A percentile compares a stretch with the other conserved stretches of the same genome.
Evolutionary conservation across 2,113 vertebrate species (phyloP).

Genomic region (Cynoglossus semilaevis): DNA sequence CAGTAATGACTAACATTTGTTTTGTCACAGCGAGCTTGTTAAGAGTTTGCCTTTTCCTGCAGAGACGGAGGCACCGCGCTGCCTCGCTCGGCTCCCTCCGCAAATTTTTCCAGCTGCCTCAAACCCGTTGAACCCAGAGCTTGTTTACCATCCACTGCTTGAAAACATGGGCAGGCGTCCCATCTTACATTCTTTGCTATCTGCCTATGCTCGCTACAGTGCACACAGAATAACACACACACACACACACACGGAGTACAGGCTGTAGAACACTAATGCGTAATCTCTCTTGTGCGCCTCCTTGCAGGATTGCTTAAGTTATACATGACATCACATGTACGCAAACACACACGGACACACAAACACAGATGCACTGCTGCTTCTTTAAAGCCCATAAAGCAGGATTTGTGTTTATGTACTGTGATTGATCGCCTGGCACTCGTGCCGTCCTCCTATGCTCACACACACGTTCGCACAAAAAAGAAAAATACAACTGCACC

Average conservation of each 20-base stretch:
- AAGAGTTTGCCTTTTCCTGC: conserved; percentile 52
- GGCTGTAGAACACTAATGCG: not conserved
- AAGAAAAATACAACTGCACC: no score
- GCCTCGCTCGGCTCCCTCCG: conserved; percentile 58
- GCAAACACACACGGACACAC: conserved; percentile 22
- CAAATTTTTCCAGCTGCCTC: conserved; percentile 77
- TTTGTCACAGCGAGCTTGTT: conserved; percentile 45
- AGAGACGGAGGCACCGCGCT: conserved; percentile 30
- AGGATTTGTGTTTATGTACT: conserved; percentile 62
- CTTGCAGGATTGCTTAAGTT: conserved; percentile 17
- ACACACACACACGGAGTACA: conserved; percentile 9
- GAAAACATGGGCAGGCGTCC: conserved; percentile 72
- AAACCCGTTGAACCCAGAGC: conserved; percentile 76
- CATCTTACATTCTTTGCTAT: conserved; percentile 73
- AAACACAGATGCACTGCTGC: conserved; percentile 22
- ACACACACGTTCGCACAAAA: conserved; percentile 19
- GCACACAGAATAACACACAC: conserved; percentile 47
- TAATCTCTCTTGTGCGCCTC: conserved; percentile 4
- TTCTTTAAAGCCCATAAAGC: conserved; percentile 70
- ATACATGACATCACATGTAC: conserved; percentile 44
- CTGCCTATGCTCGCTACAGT: conserved; percentile 56
- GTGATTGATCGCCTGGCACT: conserved; percentile 67
- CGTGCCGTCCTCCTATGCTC: conserved; percentile 37
- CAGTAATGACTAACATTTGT: conserved; percentile 50
- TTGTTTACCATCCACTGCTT: conserved; percentile 75